Conservation (phyloP, 2,888 invertebrate species). For the Vannuccia rotundouncinata region DNA sequence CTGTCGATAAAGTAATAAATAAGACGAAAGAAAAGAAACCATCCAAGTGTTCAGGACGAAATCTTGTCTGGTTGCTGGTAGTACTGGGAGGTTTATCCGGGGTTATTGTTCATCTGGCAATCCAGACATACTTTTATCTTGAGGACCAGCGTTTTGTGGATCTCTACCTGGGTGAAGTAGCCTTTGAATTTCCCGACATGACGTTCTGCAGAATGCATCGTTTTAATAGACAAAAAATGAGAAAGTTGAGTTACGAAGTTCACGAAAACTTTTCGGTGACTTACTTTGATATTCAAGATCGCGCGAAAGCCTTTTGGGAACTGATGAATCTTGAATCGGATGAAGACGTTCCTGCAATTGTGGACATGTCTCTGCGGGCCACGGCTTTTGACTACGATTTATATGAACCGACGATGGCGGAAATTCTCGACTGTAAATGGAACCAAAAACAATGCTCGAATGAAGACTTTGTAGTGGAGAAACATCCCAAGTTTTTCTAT, state of each 20-base stretch:
- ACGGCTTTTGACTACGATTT: background rate
- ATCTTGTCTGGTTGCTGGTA: background rate
- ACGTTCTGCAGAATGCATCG: background rate
- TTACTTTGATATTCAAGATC: background rate
- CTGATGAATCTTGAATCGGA: background rate
- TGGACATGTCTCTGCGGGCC: background rate
- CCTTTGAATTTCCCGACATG: background rate
- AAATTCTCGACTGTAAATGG: constrained; percentile 1
- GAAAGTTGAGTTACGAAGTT: background rate
- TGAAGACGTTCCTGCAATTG: background rate
- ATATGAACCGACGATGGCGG: background rate
- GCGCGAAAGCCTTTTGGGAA: background rate
- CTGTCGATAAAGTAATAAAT: background rate
- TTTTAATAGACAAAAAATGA: background rate
- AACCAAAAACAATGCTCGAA: background rate
- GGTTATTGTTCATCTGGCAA: constrained; percentile 1
- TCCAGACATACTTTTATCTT: background rate
- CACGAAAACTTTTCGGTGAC: background rate
- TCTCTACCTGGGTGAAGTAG: background rate
- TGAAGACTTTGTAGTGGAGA: background rate
- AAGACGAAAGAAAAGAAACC: background rate
- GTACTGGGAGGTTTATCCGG: background rate
- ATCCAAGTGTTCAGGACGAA: background rate
- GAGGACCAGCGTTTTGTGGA: constrained; percentile 1
- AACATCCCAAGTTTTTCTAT: background rate